These are phyloP conservation scores for Lepilemur septentrionalis DNA, from an alignment of 2,797 vertebrate genomes.

Conservation along the genomic window DNA sequence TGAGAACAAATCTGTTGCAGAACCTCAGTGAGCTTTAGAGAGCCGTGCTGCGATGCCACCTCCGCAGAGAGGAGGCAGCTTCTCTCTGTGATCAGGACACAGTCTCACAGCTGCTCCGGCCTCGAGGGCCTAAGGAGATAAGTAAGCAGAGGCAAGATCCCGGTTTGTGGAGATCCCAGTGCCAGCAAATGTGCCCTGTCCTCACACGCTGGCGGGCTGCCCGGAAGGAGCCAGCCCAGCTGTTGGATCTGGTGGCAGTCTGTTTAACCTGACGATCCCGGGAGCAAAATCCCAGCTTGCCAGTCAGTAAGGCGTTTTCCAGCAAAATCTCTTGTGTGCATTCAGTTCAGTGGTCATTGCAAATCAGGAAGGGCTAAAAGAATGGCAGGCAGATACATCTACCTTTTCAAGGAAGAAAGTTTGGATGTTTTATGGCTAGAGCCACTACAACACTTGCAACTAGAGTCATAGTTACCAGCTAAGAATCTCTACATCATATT, in stretches of 20 bases:
- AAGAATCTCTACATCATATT: not conserved
- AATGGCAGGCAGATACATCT: not conserved
- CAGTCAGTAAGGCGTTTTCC: conserved; percentile 10
- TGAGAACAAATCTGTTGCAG: conserved; percentile 48
- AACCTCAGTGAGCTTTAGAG: conserved; percentile 13
- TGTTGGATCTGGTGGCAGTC: not conserved
- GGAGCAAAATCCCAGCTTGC: not conserved
- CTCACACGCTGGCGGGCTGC: not conserved
- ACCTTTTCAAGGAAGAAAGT: not conserved
- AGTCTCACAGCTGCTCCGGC: not conserved
- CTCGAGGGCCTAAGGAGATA: not conserved
- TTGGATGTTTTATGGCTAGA: not conserved
- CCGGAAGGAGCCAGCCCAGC: conserved; percentile 29
- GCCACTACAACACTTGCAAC: not conserved
- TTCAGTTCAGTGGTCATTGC: not conserved
- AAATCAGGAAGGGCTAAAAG: not conserved
- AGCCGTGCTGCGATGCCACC: not conserved
- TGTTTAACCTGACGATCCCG: not conserved
- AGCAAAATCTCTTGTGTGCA: not conserved
- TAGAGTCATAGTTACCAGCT: not conserved
- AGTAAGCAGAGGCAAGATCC: not conserved
- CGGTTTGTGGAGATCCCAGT: not conserved
- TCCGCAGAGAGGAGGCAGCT: not conserved
- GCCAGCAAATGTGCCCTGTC: not conserved
- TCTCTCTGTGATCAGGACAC: not conserved